phyloP scores from a whole-genome alignment of 2,113 vertebrate species.

The Apteryx owenii region DNA sequence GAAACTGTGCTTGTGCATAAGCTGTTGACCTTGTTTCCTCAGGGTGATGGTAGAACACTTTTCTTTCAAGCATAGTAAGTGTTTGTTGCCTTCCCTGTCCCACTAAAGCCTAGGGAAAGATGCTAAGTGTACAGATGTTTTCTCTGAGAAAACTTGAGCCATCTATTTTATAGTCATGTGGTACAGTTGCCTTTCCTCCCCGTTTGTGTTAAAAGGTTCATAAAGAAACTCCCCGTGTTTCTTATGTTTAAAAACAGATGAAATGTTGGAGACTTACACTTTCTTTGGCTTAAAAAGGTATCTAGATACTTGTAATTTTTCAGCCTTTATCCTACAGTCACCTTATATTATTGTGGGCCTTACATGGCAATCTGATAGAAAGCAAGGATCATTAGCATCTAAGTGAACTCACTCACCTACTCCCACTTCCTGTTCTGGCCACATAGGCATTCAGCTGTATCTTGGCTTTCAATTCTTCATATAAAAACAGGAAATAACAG shows the following conservation, averaged over 20 bases:
- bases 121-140: not conserved
- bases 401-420: not conserved
- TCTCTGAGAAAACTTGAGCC: not conserved
- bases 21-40: not conserved
- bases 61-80: not conserved
- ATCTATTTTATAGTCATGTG: not conserved
- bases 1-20: accelerated
- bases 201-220: not conserved
- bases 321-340: not conserved
- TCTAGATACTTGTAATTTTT: not conserved
- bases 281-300: not conserved
- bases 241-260: not conserved
- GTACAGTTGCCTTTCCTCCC: not conserved
- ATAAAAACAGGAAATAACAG: not conserved
- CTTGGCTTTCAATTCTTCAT: not conserved
- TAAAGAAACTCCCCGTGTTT: not conserved
- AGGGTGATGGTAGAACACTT: not conserved
- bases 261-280: not conserved
- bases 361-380: not conserved
- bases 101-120: not conserved
- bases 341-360: not conserved
- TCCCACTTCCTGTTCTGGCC: not conserved
- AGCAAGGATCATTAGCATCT: not conserved
- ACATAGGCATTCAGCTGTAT: not conserved
- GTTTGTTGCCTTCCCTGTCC: not conserved